Evolutionary conservation across 2,797 vertebrate genomes (phyloP).

Genomic region (Schizopygopsis malacanthus): DNA sequence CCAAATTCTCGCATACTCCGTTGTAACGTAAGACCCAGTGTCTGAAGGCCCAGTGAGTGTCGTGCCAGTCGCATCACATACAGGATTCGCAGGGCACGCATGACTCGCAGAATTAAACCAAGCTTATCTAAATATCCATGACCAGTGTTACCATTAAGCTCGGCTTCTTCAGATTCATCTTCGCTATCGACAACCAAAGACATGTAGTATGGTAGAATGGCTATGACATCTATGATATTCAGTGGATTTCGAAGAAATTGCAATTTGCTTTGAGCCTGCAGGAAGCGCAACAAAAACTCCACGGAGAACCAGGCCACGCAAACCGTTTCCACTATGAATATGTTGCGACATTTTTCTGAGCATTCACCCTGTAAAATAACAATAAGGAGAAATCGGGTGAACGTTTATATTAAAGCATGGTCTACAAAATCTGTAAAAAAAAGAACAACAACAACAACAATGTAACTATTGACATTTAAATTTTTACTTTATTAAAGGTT

Average conservation of each 20-base stretch:
- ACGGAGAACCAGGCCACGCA: conserved; percentile 96
- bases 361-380: conserved; percentile 84
- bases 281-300: conserved; percentile 86
- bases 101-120: conserved; percentile 87
- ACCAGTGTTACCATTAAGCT: conserved; percentile 64
- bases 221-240: conserved; percentile 92
- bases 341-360: conserved; percentile 89
- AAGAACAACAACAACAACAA: neutral
- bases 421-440: neutral
- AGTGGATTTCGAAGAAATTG: conserved; percentile 90
- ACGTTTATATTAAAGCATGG: neutral
- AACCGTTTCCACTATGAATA: conserved; percentile 93
- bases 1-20: conserved; percentile 89
- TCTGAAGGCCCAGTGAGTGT: conserved; percentile 94
- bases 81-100: conserved; percentile 91
- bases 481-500: neutral
- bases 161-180: conserved; percentile 77
- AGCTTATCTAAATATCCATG: conserved; percentile 91
- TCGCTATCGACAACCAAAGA: conserved; percentile 85
- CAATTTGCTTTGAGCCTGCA: conserved; percentile 90
- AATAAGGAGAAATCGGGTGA: neutral
- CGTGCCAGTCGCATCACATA: conserved; percentile 96
- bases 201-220: conserved; percentile 95
- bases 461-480: neutral
- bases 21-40: conserved; percentile 89